Evolutionary conservation across 2,797 vertebrate genomes (phyloP), one percentile per base, ranked within the genome.

Genomic region (Varecia variegata): DNA sequence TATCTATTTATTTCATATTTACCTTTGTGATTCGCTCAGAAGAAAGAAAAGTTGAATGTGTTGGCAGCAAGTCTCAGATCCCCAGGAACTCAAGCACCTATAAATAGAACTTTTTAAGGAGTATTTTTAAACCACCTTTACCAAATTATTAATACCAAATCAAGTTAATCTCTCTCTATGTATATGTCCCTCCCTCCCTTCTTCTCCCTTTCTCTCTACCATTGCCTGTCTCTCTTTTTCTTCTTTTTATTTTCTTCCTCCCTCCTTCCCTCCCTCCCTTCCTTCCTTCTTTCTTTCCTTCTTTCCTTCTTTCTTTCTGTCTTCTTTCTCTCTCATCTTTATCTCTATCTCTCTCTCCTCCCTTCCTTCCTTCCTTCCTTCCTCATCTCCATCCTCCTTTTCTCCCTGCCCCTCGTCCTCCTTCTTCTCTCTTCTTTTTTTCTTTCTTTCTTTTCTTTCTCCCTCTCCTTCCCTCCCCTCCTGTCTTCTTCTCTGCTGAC

Each of bases 61-160:
- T 93, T 98, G 47, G 62, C 70, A 97, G 52, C 97, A 98, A 97
- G 86, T 82, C 10, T 95, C 45, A 32, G 74, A 71, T 74, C 84
- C 79, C 89, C 81, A 79, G 93, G 67, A 79, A 86, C 35, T 81
- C 58, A 35, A 92, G 47, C 81, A 90, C 95, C 71, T 97, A 95
- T 54, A 79, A 97, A 93, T 82, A 76, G 65, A 98, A 96, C 67
- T 96, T 97, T 96, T 94, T 97, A 88, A 92, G 23, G 5, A 96
- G 2, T 54, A 82, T 87, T 60, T 94, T 90, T 27, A 27, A 90
- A 71, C 35, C 84, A 38, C 5, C 15, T 92, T 97, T 96, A 11
- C 27, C 94, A 96, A 96, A 92, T 96, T 95, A 56, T 56, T 56
- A 56, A 56, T 56, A 83, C 95, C 88, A 97, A 90, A 85, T 67